phyloP scores from a whole-genome alignment of 2,113 vertebrate species.

The Callaeas wilsoni region DNA sequence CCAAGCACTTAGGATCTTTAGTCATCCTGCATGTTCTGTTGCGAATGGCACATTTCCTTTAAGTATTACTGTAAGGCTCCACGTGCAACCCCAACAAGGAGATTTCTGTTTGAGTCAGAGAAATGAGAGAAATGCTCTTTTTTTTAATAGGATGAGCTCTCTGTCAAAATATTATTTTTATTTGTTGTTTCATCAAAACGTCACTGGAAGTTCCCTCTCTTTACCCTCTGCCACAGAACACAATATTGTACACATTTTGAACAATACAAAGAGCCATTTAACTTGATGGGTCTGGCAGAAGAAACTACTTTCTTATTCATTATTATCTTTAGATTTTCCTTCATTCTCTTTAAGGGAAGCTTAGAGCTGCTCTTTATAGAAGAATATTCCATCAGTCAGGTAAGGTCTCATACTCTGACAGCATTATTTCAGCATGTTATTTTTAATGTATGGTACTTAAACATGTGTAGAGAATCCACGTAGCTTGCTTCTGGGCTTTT shows the following conservation, averaged over 20 bases:
- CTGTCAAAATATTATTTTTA: slow-evolving; percentile 67
- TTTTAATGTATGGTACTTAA: neutral
- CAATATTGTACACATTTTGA: slow-evolving; percentile 22
- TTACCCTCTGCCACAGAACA: slow-evolving; percentile 54
- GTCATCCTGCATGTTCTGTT: neutral
- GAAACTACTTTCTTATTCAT: slow-evolving; percentile 37
- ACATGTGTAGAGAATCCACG: neutral
- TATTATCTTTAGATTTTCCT: slow-evolving; percentile 24
- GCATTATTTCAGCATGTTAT: neutral
- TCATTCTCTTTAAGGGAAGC: neutral
- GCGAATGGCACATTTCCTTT: neutral
- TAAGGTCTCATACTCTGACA: neutral
- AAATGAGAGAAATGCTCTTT: neutral
- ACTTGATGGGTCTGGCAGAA: slow-evolving; percentile 53
- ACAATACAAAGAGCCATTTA: slow-evolving; percentile 47
- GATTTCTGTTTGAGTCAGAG: slow-evolving; percentile 11
- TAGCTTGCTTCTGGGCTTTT: neutral
- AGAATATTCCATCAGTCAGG: neutral
- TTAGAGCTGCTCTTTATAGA: neutral
- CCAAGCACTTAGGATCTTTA: neutral
- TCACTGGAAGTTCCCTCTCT: slow-evolving; percentile 48
- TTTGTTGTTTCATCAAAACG: slow-evolving; percentile 55
- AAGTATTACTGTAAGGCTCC: neutral
- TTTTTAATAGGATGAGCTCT: slow-evolving; percentile 35
- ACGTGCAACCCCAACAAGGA: neutral